These are phyloP conservation scores for Caenorhabditis sp. DNA, from an alignment of 2,888 invertebrate species.

Conservation along the genomic window DNA sequence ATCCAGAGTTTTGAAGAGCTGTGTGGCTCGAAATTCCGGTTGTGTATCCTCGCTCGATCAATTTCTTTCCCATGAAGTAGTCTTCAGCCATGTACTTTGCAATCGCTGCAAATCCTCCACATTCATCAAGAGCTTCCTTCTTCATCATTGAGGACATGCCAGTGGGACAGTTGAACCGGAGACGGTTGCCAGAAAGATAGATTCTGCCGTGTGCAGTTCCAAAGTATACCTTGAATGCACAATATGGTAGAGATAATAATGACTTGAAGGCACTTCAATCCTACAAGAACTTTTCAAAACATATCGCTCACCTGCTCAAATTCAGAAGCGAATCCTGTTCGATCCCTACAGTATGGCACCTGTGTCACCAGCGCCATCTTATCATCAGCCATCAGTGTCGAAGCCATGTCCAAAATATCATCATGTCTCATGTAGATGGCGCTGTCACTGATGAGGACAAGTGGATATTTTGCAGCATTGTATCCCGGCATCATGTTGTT, in stretches of 20 bases:
- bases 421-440: conserved; percentile 90
- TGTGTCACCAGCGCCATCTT: conserved; percentile 91
- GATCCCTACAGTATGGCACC: conserved; percentile 96
- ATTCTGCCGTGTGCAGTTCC: conserved; percentile 96
- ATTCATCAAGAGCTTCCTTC: conserved; percentile 92
- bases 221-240: too few species aligned
- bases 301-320: conserved; percentile 89
- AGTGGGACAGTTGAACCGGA: conserved; percentile 96
- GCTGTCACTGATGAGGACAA: conserved; percentile 78
- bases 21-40: conserved; percentile 94
- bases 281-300: too few species aligned
- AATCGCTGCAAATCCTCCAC: conserved; percentile 93
- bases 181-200: conserved; percentile 93
- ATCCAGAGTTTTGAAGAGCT: conserved; percentile 94
- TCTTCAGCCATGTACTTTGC: conserved; percentile 97
- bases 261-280: too few species aligned
- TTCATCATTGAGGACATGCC: conserved; percentile 95
- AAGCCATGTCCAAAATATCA: conserved; percentile 94
- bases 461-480: conserved; percentile 87
- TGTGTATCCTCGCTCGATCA: conserved; percentile 90
- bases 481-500: conserved; percentile 99
- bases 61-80: conserved; percentile 95
- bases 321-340: conserved; percentile 94
- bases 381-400: conserved; percentile 53
- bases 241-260: too few species aligned